Base-by-base conservation (phyloP, 2,888 invertebrate genomes). In the Plebejus melissa region DNA sequence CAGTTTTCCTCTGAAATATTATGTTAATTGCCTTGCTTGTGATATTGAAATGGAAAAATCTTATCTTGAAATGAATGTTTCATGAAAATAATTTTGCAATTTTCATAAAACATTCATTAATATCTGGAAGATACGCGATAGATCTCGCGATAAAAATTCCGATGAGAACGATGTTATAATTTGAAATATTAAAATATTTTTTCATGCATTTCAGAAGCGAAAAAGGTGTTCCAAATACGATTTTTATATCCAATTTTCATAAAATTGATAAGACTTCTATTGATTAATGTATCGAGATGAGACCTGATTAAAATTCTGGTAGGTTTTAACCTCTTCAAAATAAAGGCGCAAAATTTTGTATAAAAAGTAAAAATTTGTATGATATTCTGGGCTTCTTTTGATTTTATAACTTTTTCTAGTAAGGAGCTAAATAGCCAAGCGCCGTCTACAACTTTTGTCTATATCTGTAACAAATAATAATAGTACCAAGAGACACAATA, bases 1-100 rank as follows among this genome's bases (percentile, higher is more conserved):
- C 32, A 32, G 32, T 32, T 38, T 41, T 41, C 13, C 3, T 32
- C 28, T 65, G 9, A 65, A 65, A 65, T 65, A 65, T 28, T 65
- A 65, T 65, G 32, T 32, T 65, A 65, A 65, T 65, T 65, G 36
- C 13, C 32, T 11, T 65, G 32, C 65, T 16, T 65, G 65, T 32
- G 32, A 65, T 32, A 65, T 65, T 60, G 28, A 60, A 60, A 60
- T 60, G 28, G 60, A 28, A 65, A 65, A 65, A 65, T 65, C 32
- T 65, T 65, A 65, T 65, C 65, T 65, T 36, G 65, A 65, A 65
- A 65, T 65, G 65, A 65, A 65, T 65, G 32, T 36, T 65, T 16
- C 65, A 65, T 36, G 13, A 36, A 65, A 65, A 65, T 36, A 11
- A 32, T 65, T 4, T 65, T 32, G 4, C 9, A 9, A 60, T 60